Conservation (phyloP, 2,797 vertebrate species). For the Poecile montanus region DNA sequence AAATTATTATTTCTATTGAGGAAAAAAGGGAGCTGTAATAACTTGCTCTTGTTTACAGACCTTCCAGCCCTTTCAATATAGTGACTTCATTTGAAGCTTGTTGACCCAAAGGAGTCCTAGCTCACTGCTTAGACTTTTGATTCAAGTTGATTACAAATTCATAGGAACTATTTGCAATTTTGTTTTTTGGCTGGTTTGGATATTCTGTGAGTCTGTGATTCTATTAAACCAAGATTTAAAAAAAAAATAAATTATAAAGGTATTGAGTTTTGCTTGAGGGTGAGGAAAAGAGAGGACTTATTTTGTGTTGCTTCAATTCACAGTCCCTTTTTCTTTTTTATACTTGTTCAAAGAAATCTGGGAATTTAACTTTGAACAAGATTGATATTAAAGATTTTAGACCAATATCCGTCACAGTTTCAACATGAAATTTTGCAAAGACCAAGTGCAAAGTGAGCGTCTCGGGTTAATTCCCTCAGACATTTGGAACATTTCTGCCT, state of each 20-base stretch:
- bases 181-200: background rate
- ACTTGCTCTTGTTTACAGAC: background rate
- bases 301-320: background rate
- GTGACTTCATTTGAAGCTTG: background rate
- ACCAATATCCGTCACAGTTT: background rate
- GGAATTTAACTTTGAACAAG: background rate
- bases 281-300: background rate
- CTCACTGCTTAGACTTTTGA: background rate
- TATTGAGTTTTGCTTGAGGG: background rate
- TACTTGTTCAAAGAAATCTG: background rate
- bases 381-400: background rate
- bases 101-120: background rate
- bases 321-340: background rate
- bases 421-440: background rate
- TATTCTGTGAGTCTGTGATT: background rate
- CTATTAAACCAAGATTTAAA: background rate
- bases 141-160: background rate
- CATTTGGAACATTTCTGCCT: background rate
- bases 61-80: background rate
- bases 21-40: background rate
- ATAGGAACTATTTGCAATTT: background rate
- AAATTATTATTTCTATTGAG: background rate
- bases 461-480: background rate
- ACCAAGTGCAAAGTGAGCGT: background rate
- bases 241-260: background rate